Percentiles rank a stretch among this genome's conserved stretches.
These are phyloP conservation scores for Drosophila mettleri DNA, from an alignment of 2,888 invertebrate species.

Conservation along the genomic window DNA sequence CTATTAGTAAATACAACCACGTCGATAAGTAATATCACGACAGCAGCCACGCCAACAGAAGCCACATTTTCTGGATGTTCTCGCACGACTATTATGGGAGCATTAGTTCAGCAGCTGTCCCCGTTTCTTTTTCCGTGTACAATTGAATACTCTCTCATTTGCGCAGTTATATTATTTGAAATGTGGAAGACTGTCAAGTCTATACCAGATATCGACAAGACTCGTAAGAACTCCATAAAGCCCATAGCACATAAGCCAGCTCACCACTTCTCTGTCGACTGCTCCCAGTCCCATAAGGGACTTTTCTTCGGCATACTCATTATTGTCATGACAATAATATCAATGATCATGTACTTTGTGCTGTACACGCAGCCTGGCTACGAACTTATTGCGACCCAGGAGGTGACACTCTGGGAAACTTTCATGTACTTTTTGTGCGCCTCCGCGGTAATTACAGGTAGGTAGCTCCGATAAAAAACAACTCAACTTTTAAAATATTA, in stretches of 20 bases:
- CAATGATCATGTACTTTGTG: constrained; percentile 95
- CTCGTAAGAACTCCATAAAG: constrained; percentile 83
- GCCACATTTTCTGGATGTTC: constrained; percentile 85
- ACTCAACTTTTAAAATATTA: neutral
- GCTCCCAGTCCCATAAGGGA: constrained; percentile 92
- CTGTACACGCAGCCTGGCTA: constrained; percentile 88
- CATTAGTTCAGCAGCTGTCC: constrained; percentile 89
- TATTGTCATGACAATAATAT: constrained; percentile 93
- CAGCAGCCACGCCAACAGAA: constrained; percentile 61
- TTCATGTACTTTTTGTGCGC: constrained; percentile 90
- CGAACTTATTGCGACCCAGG: constrained; percentile 88
- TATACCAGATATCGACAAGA: constrained; percentile 85
- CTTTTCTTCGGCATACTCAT: constrained; percentile 91
- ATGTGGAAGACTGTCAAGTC: constrained; percentile 95
- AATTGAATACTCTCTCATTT: constrained; percentile 96
- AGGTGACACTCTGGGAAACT: constrained; percentile 92
- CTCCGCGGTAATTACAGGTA: constrained; percentile 86
- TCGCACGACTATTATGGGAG: constrained; percentile 89
- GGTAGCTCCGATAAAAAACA: constrained; percentile 1
- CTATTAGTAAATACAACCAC: constrained; percentile 53
- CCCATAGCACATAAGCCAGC: constrained; percentile 83
- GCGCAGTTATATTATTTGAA: constrained; percentile 94
- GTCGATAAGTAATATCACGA: constrained; percentile 75
- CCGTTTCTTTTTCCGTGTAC: constrained; percentile 95
- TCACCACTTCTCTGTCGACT: constrained; percentile 92